These are phyloP conservation scores for Lynx canadensis DNA, from an alignment of 2,113 vertebrate genomes.

Conservation along the genomic window DNA sequence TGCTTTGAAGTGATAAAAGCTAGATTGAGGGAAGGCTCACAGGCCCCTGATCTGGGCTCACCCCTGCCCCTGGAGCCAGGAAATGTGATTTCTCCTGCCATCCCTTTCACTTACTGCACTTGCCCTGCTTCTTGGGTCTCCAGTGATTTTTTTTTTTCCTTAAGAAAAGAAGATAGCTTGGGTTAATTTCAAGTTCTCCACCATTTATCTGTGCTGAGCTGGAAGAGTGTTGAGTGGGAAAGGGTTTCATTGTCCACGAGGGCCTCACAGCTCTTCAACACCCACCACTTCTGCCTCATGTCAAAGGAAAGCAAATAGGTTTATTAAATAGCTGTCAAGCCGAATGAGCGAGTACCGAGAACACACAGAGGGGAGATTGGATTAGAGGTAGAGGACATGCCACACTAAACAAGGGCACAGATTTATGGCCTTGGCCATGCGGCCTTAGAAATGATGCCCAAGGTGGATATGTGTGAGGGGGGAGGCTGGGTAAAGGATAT, in stretches of 20 bases:
- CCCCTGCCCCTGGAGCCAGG: constrained; percentile 67
- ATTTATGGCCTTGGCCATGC: constrained; percentile 83
- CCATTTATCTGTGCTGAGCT: constrained; percentile 88
- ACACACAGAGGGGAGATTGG: constrained; percentile 87
- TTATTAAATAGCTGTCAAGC: constrained; percentile 93
- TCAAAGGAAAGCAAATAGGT: constrained; percentile 89
- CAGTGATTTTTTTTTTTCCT: constrained; percentile 63
- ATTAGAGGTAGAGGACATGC: constrained; percentile 88
- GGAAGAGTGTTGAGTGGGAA: constrained; percentile 91
- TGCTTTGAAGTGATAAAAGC: constrained; percentile 81
- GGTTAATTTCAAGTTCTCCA: constrained; percentile 88
- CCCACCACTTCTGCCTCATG: constrained; percentile 90
- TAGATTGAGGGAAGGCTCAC: constrained; percentile 66
- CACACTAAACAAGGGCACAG: constrained; percentile 87
- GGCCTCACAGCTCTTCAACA: constrained; percentile 90
- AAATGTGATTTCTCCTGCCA: constrained; percentile 72
- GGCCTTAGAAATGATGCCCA: constrained; percentile 76
- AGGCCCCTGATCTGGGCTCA: constrained; percentile 73
- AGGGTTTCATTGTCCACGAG: constrained; percentile 88
- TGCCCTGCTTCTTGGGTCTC: constrained; percentile 42
- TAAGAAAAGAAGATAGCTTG: constrained; percentile 80
- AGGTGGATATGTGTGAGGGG: constrained; percentile 43
- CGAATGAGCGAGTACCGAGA: constrained; percentile 87
- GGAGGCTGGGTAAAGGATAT: neutral
- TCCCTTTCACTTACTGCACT: constrained; percentile 56